These are phyloP conservation scores for Cathartes aura DNA, from an alignment of 2,113 vertebrate species.

Conservation along the genomic window DNA sequence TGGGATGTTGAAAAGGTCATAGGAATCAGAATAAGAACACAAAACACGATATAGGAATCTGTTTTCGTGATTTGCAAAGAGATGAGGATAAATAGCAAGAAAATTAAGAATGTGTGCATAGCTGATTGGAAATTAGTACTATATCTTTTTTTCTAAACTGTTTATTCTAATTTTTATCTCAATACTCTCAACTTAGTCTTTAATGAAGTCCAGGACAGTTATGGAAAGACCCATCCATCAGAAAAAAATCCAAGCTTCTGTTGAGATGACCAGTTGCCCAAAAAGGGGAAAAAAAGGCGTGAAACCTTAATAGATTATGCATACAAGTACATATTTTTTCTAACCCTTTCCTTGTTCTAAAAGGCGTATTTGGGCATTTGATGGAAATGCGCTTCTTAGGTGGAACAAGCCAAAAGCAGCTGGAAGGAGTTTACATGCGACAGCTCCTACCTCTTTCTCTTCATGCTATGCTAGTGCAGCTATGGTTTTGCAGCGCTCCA, in stretches of 20 bases:
- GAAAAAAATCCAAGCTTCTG: background rate
- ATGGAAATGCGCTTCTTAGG: background rate
- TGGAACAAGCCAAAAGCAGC: background rate
- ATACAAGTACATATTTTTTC: background rate
- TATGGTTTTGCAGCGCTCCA: background rate
- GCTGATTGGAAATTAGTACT: background rate
- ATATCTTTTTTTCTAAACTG: background rate
- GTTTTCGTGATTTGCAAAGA: background rate
- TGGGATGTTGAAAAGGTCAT: background rate
- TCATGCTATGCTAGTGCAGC: background rate
- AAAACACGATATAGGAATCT: background rate
- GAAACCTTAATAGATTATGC: background rate
- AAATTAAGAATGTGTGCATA: background rate
- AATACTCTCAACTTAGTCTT: background rate
- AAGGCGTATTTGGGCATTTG: background rate
- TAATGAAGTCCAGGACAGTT: background rate
- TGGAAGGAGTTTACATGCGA: background rate
- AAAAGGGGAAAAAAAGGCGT: accelerated
- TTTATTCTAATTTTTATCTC: background rate
- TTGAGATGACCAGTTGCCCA: background rate
- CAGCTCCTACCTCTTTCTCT: background rate
- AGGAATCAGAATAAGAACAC: background rate
- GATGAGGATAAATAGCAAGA: background rate
- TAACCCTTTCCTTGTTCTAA: background rate
- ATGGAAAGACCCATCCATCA: background rate